phyloP scores from a whole-genome alignment of 2,113 vertebrate genomes.

The Petrocephalus zakoni region DNA sequence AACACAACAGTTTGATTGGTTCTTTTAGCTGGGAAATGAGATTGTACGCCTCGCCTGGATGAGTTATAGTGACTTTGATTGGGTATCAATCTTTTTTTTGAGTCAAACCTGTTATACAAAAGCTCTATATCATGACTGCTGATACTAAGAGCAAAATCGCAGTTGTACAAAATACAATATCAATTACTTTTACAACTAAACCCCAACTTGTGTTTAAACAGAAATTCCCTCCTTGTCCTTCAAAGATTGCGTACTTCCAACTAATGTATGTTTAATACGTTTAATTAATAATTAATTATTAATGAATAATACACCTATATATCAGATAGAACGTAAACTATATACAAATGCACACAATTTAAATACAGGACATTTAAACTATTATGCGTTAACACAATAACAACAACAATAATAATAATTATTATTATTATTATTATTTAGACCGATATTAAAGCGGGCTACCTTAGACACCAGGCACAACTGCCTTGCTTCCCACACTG shows the following conservation, averaged over 20 bases:
- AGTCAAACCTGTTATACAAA: not conserved
- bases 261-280: not conserved
- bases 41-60: not conserved
- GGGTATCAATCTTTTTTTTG: not conserved
- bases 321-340: too few species aligned
- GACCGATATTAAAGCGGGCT: not conserved
- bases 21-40: constrained; percentile 7
- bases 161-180: not conserved
- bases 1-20: constrained; percentile 7
- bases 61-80: not conserved
- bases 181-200: not conserved
- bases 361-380: not conserved
- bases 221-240: not conserved
- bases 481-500: not conserved
- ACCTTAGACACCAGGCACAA: not conserved
- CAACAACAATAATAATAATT: too few species aligned
- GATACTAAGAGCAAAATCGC: not conserved
- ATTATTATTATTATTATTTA: not conserved
- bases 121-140: not conserved
- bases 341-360: not conserved
- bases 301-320: not conserved
- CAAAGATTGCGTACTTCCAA: not conserved
- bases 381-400: not conserved
- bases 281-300: too few species aligned
- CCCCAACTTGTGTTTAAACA: not conserved